Percentiles rank a stretch among this genome's conserved stretches.
These are phyloP conservation scores for Eucera pruinosa DNA, from an alignment of 2,888 invertebrate species.

Conservation along the genomic window DNA sequence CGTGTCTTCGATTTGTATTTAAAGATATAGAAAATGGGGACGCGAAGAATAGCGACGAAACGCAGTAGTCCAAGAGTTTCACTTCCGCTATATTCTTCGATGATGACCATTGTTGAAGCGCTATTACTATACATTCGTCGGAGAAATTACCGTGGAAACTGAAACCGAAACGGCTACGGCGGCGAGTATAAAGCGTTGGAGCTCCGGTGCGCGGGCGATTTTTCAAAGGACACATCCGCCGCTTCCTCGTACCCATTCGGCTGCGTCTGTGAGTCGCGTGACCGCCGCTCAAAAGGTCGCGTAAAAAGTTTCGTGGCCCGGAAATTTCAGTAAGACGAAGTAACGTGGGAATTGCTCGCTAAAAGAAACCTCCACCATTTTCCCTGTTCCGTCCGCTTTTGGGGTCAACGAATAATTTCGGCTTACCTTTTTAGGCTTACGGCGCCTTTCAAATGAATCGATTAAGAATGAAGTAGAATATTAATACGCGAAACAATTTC, in stretches of 20 bases:
- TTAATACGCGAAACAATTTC: background rate
- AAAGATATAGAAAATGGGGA: no score
- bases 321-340: conserved; percentile 62
- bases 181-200: conserved; percentile 10
- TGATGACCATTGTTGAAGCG: conserved; percentile 52
- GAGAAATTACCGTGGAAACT: conserved; percentile 59
- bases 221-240: conserved; percentile 66
- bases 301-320: conserved; percentile 55
- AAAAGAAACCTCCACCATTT: conserved; percentile 35
- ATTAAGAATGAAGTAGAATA: no score
- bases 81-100: conserved; percentile 33
- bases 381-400: conserved; percentile 15
- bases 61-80: conserved; percentile 28
- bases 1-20: no score
- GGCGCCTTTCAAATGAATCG: no score
- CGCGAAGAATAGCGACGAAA: background rate
- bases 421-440: no score
- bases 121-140: conserved; percentile 58
- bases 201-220: conserved; percentile 46
- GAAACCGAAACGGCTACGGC: no score
- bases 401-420: conserved; percentile 39
- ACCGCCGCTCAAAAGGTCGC: conserved; percentile 61
- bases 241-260: conserved; percentile 49
- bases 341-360: conserved; percentile 43
- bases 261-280: conserved; percentile 49